Evolutionary conservation across 2,888 invertebrate species (phyloP).

Genomic region (Rugalucina vietnamica): DNA sequence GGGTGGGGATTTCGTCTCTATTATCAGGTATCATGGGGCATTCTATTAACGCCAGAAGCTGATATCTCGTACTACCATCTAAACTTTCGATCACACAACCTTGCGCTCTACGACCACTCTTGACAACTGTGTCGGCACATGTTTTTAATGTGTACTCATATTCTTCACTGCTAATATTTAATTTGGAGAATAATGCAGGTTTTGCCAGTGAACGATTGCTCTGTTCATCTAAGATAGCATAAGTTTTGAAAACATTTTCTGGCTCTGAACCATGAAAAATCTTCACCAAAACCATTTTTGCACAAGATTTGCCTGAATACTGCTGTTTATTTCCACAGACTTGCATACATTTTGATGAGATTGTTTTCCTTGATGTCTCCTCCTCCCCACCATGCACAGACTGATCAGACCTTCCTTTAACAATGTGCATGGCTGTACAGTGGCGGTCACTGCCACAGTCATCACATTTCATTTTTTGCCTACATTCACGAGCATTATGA

Average conservation of each 20-base stretch:
- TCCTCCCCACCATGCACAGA: not conserved
- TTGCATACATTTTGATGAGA: constrained; percentile 13
- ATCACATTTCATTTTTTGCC: not conserved
- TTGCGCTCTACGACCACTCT: constrained; percentile 15
- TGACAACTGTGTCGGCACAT: constrained; percentile 27
- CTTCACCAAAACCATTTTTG: constrained; percentile 5
- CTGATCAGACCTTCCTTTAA: not conserved
- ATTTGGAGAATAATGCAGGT: constrained; percentile 22
- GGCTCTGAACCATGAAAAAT: constrained; percentile 13
- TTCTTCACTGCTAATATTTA: not conserved
- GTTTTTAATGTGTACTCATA: constrained; percentile 26
- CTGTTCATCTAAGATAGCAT: constrained; percentile 31
- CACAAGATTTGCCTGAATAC: constrained; percentile 6
- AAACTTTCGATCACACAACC: constrained; percentile 22
- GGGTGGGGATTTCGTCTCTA: constrained; percentile 27
- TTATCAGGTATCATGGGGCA: constrained; percentile 28
- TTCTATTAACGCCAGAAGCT: constrained; percentile 24
- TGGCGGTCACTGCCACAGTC: not conserved
- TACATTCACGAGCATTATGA: not conserved
- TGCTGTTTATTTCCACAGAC: constrained; percentile 12
- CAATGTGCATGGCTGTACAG: not conserved
- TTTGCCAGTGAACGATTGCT: constrained; percentile 31
- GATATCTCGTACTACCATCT: constrained; percentile 15
- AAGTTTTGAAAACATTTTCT: constrained; percentile 23
- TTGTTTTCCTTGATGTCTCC: not conserved